Evolutionary conservation across 2,888 invertebrate species (phyloP).

Genomic region (Oscheius onirici): DNA sequence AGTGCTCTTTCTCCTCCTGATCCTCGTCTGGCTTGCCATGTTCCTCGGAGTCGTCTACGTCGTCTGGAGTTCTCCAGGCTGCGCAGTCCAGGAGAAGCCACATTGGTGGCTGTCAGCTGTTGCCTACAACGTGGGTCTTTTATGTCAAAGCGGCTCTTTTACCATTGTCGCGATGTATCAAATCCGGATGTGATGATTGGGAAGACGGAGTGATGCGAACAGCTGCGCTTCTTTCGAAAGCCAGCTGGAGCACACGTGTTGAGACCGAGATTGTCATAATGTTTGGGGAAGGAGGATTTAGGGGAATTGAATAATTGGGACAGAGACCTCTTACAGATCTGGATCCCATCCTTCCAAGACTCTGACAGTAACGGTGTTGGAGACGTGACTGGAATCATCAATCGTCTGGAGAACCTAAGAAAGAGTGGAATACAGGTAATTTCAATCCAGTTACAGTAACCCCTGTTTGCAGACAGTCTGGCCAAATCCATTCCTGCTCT

Average conservation of each 20-base stretch:
- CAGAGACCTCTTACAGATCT: conserved; percentile 78
- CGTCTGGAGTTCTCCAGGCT: conserved; percentile 58
- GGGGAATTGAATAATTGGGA: not conserved
- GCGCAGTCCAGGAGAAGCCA: conserved; percentile 50
- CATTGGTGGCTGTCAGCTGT: conserved; percentile 68
- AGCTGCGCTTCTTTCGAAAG: conserved; percentile 1
- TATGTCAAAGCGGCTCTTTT: not conserved
- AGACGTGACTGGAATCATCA: conserved; percentile 80
- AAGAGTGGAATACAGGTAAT: conserved; percentile 39
- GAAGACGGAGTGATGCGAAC: not conserved
- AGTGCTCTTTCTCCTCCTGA: conserved; percentile 56
- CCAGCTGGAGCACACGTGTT: conserved; percentile 17
- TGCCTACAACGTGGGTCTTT: conserved; percentile 58
- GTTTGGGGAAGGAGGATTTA: not conserved
- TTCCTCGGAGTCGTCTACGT: conserved; percentile 58
- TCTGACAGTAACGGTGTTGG: conserved; percentile 85
- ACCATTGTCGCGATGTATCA: conserved; percentile 4
- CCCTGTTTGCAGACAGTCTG: conserved; percentile 42
- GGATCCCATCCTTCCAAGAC: conserved; percentile 87
- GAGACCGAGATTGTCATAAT: not conserved
- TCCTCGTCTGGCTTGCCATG: conserved; percentile 61
- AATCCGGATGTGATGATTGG: not conserved
- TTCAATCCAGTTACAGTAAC: no score
- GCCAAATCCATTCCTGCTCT: conserved; percentile 56
- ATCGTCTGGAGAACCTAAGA: conserved; percentile 44